Evolutionary conservation across 2,888 invertebrate species (phyloP).

Genomic region (Spilarctia lutea): DNA sequence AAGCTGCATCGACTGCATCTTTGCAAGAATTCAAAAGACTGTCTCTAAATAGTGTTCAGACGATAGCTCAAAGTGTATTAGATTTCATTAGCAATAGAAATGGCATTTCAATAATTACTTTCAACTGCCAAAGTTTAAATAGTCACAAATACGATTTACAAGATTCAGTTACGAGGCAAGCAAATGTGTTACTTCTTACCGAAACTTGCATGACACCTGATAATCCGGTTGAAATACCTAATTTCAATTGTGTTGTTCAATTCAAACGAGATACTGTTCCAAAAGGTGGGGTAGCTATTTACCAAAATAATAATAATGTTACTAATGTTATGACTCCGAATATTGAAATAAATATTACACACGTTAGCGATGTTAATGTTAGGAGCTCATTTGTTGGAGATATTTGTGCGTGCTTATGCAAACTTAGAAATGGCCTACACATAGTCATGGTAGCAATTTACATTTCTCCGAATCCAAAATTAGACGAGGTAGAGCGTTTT

Average conservation of each 20-base stretch:
- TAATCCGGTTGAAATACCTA: constrained; percentile 44
- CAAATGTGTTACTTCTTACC: constrained; percentile 38
- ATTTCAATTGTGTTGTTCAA: constrained; percentile 38
- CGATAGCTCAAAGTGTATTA: constrained; percentile 1
- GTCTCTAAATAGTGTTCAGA: neutral
- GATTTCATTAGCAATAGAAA: constrained; percentile 5
- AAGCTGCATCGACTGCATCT: neutral
- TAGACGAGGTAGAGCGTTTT: constrained; percentile 50
- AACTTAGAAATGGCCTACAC: constrained; percentile 40
- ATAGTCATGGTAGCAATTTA: constrained; percentile 40
- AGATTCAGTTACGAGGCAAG: constrained; percentile 30
- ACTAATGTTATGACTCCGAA: constrained; percentile 40
- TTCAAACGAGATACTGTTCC: constrained; percentile 48
- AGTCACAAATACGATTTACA: neutral
- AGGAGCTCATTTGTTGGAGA: constrained; percentile 27
- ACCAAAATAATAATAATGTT: constrained; percentile 43
- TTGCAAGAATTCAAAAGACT: constrained; percentile 12
- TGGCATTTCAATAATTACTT: constrained; percentile 4
- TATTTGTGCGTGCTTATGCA: constrained; percentile 31
- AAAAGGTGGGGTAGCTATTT: constrained; percentile 52
- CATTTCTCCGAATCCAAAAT: constrained; percentile 50
- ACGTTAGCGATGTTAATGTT: constrained; percentile 43
- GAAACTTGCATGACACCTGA: constrained; percentile 43
- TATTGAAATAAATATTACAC: constrained; percentile 49
- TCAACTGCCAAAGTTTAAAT: constrained; percentile 32